A percentile compares a stretch with the other conserved stretches of the same genome.
Conservation (phyloP, 2,888 invertebrate genomes). For the Melinaea menophilus region DNA sequence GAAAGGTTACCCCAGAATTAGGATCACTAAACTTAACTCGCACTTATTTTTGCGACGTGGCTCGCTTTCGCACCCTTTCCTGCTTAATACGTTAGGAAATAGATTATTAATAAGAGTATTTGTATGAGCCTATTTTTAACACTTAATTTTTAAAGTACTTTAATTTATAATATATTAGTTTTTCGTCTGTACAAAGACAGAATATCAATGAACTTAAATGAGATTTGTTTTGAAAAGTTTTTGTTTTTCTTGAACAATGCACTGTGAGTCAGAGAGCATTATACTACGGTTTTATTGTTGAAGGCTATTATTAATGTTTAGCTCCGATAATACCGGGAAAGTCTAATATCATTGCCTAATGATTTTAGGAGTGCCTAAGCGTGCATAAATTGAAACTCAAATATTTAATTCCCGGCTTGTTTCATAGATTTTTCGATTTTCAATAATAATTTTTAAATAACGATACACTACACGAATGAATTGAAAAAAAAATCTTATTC, state of each 20-base stretch:
- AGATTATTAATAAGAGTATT: neutral
- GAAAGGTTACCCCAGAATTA: conserved; percentile 52
- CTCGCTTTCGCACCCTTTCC: conserved; percentile 14
- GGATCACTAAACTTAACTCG: conserved; percentile 67
- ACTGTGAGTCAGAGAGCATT: neutral
- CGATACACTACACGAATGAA: too few relatives aligned
- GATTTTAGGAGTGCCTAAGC: neutral
- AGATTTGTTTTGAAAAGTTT: neutral
- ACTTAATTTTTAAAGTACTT: neutral
- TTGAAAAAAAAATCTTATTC: too few relatives aligned
- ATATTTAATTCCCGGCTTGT: too few relatives aligned
- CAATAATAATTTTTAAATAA: too few relatives aligned
- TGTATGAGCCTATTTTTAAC: neutral
- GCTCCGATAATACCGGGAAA: neutral
- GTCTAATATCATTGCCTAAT: neutral
- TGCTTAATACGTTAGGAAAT: neutral
- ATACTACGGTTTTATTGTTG: neutral
- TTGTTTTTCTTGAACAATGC: neutral
- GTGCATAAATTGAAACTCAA: too few relatives aligned
- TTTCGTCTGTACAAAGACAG: too few relatives aligned
- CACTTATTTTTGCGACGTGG: conserved; percentile 60
- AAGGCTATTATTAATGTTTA: conserved; percentile 2
- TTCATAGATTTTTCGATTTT: too few relatives aligned
- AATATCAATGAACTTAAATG: neutral
- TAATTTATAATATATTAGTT: neutral